phyloP scores from a whole-genome alignment of 2,797 vertebrate genomes.

The Natrix natrix region DNA sequence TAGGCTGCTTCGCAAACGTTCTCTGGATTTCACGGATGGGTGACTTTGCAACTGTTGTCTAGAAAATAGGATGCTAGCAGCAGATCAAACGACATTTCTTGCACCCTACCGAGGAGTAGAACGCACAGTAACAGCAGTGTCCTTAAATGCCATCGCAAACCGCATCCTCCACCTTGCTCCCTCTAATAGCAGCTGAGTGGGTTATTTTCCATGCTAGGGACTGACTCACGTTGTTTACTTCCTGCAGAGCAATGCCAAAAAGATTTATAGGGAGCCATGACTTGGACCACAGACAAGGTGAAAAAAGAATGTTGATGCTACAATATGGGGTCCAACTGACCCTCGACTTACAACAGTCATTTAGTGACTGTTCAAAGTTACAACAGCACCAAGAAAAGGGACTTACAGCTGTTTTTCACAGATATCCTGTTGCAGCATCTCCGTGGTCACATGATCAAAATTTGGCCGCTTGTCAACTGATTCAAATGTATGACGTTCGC shows the following conservation, averaged over 20 bases:
- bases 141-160: slow-evolving; percentile 43
- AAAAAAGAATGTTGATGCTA: slow-evolving; percentile 17
- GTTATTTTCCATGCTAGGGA: not conserved
- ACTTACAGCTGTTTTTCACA: too few species aligned
- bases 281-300: not conserved
- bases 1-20: not conserved
- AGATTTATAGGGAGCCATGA: slow-evolving; percentile 2
- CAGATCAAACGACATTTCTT: not conserved
- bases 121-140: slow-evolving; percentile 18
- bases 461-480: too few species aligned
- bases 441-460: too few species aligned
- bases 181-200: slow-evolving; percentile 1
- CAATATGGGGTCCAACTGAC: not conserved
- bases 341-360: not conserved
- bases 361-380: too few species aligned
- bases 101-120: not conserved
- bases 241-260: slow-evolving; percentile 13
- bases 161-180: slow-evolving; percentile 6
- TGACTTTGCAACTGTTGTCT: not conserved
- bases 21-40: not conserved
- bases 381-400: too few species aligned
- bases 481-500: too few species aligned
- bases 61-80: slow-evolving; percentile 9
- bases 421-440: too few species aligned
- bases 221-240: not conserved